These are phyloP conservation scores for Anhinga anhinga DNA, from an alignment of 2,113 vertebrate genomes.

Conservation along the genomic window DNA sequence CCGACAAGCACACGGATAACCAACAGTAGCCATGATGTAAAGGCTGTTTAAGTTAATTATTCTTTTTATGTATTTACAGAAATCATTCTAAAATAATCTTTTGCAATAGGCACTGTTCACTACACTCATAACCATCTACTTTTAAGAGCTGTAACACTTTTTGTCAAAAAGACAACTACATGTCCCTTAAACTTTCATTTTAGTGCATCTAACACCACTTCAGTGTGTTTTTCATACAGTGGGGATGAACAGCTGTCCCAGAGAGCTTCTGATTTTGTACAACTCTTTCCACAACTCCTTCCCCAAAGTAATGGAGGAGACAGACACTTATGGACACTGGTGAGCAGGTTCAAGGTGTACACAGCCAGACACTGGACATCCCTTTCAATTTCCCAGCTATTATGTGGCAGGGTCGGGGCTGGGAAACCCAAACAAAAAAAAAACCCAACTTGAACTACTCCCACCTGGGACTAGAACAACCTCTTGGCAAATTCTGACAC, in stretches of 20 bases:
- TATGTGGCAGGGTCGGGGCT: too few relatives aligned
- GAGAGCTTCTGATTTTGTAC: background rate
- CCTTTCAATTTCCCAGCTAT: background rate
- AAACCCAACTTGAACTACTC: background rate
- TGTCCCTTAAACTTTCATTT: background rate
- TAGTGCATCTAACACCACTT: background rate
- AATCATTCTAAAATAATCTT: background rate
- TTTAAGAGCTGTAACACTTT: background rate
- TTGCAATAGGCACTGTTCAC: background rate
- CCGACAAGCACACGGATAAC: background rate
- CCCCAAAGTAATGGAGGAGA: background rate
- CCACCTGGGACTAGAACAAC: background rate
- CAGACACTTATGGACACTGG: background rate
- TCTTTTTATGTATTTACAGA: background rate
- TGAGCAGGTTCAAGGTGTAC: background rate
- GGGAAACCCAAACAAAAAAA: background rate
- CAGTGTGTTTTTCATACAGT: background rate
- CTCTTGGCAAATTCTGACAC: background rate
- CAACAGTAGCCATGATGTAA: background rate
- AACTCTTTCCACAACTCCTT: background rate
- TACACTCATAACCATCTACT: background rate
- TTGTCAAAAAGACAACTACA: background rate
- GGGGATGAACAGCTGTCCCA: background rate
- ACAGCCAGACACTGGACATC: background rate
- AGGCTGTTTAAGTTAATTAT: background rate